phyloP scores from a whole-genome alignment of 2,113 vertebrate species.

The Chelonoidis abingdonii region DNA sequence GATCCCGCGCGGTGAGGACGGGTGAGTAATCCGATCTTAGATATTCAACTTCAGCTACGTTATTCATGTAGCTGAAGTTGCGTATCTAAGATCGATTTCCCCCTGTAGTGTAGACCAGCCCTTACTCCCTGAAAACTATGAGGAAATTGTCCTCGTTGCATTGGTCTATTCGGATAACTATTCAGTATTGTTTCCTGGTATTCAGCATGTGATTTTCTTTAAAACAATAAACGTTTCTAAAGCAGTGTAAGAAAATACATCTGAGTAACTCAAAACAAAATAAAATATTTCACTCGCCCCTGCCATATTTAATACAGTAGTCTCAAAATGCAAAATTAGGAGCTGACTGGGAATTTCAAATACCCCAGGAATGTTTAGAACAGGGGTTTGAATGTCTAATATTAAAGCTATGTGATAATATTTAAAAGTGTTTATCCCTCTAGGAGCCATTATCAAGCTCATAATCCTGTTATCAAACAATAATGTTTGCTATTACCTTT shows the following conservation, averaged over 20 bases:
- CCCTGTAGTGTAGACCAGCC: no score
- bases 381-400: no score
- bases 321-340: not conserved
- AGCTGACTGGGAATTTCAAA: not conserved
- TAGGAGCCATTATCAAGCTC: conserved; percentile 2
- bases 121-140: not conserved
- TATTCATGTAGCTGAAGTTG: no score
- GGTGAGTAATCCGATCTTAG: no score
- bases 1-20: no score
- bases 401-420: not conserved
- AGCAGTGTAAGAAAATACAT: not conserved
- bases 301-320: not conserved
- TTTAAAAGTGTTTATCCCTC: conserved; percentile 25
- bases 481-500: conserved; percentile 19
- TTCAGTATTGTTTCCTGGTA: not conserved
- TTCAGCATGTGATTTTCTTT: not conserved
- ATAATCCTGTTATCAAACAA: conserved; percentile 3
- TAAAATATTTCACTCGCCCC: not conserved
- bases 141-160: not conserved
- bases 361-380: not conserved
- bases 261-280: accelerated
- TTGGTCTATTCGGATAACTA: not conserved
- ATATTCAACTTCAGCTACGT: no score
- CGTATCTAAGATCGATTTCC: no score
- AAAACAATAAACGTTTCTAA: not conserved